Conservation (phyloP, 2,113 vertebrate genomes). For the Paradisaea rubra region DNA sequence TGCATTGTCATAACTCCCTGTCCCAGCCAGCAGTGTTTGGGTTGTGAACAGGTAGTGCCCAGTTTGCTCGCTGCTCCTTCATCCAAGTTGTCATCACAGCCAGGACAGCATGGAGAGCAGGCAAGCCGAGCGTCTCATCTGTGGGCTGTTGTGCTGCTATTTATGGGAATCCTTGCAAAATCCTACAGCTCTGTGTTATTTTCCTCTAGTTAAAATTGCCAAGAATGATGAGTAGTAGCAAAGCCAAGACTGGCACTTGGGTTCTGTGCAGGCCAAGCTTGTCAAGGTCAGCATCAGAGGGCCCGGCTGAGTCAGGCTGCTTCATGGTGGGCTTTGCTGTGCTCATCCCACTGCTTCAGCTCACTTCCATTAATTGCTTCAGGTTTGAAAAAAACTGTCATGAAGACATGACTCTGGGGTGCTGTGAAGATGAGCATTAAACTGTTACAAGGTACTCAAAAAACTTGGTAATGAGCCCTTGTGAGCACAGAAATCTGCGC, state of each 20-base stretch:
- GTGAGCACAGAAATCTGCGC: background rate
- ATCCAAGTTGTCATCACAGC: background rate
- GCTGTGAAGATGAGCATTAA: background rate
- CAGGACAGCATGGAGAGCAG: background rate
- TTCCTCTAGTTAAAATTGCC: background rate
- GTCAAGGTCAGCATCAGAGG: background rate
- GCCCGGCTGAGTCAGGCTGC: background rate
- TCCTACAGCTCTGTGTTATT: background rate
- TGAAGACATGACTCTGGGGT: background rate
- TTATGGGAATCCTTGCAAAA: background rate
- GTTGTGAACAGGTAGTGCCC: background rate
- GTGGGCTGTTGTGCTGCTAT: background rate
- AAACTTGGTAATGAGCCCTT: background rate
- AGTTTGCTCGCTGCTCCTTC: background rate
- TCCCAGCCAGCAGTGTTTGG: background rate
- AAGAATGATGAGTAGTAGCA: background rate
- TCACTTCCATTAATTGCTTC: background rate
- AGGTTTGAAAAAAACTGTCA: background rate
- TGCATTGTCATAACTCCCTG: background rate
- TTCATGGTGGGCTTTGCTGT: background rate
- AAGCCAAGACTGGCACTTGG: background rate
- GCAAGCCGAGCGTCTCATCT: accelerated
- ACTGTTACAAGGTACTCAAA: background rate
- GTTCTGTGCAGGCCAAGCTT: background rate
- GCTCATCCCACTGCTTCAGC: background rate